phyloP scores from a whole-genome alignment of 2,888 invertebrate genomes.

The Microctonus aethiopoides region DNA sequence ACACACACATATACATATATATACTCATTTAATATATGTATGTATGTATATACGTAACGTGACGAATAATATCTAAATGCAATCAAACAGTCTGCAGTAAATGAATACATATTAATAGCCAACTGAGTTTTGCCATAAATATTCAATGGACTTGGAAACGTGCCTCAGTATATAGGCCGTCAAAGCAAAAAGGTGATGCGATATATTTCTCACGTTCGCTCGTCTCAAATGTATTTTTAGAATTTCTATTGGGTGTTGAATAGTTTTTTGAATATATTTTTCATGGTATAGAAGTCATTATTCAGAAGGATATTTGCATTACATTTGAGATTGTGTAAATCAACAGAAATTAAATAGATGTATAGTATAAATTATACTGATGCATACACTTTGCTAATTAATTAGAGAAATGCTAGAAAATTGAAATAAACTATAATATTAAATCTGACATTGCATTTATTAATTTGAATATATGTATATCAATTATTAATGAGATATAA shows the following conservation, averaged over 20 bases:
- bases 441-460: no score
- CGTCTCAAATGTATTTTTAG: neutral
- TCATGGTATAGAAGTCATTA: neutral
- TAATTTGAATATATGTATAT: no score
- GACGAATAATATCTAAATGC: conserved; percentile 11
- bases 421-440: no score
- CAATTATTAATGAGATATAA: no score
- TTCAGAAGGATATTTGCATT: neutral
- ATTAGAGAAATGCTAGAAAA: no score
- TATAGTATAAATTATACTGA: no score
- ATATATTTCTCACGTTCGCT: neutral
- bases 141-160: conserved; percentile 12
- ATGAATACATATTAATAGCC: conserved; percentile 33
- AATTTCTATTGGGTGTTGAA: neutral
- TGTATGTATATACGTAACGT: no score
- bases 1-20: neutral
- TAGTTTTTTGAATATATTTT: neutral
- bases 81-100: conserved; percentile 12
- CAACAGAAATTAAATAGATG: no score
- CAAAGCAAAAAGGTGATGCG: neutral
- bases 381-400: no score
- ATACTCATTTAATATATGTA: no score
- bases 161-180: neutral
- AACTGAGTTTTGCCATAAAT: conserved; percentile 11
- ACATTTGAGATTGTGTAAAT: neutral